Evolutionary conservation across 1,140 invertebrate genomes (phyloP), one percentile per base, ranked within the genome.

Genomic region (Drosophila mojavensis): DNA sequence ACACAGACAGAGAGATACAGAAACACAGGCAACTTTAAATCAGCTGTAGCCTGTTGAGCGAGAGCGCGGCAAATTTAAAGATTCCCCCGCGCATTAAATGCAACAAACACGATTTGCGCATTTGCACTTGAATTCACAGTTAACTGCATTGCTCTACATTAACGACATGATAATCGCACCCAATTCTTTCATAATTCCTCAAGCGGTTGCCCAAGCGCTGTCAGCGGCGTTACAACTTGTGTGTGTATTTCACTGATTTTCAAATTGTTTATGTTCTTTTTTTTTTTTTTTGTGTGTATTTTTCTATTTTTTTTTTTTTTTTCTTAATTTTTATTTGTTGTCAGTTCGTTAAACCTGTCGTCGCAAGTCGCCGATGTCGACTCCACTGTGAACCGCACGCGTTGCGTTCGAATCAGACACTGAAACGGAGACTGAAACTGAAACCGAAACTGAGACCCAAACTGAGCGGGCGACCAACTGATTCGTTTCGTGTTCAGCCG

Each of bases 31-130:
- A 65, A 62, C 39, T 70, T 73, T 59, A 77, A 60, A 78, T 89
- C 83, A 88, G 83, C 83, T 88, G 83, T 83, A 89, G 83, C 83
- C 77, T 88, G 83, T 85, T 83, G 80, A 83, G 67, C 81, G 58
- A 62, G 68, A 69, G 68, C 50, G 73, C 73, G 73, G 73, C 68
- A 58, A 33, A 56, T 63, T 48, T 51, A 62, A 66, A 73, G 58
- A 17, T 11, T 28, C 53, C 28, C 43, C 43, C 15, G 43, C 15
- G 43, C 43, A 7, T 6, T 45, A 11, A n/a, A 17, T 47, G 17
- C 47, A 24, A 10, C 45, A 48, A 28, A 10, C 50, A 17, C 2
- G 24, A 54, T 39, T 45, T 61, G 58, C 41, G 28, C 17, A 28
- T 55, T 50, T 62, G 20, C 47, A 43, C 26, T 15, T 20, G 24